Evolutionary conservation across 2,113 vertebrate genomes (phyloP).

Genomic region (Prunella himalayana): DNA sequence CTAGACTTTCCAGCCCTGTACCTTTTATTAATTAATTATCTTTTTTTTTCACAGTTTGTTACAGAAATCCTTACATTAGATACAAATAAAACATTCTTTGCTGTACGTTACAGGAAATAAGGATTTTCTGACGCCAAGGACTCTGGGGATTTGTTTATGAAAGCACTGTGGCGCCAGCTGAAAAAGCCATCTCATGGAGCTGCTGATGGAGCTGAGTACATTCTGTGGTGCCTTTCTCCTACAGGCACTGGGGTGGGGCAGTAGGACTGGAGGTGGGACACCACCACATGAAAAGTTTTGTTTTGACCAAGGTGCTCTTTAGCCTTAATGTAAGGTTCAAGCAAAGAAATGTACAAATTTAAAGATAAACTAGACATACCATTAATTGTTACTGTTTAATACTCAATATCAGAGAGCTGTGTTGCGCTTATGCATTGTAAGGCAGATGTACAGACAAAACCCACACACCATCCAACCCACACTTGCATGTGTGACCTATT

Average conservation of each 20-base stretch:
- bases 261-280: conserved; percentile 25
- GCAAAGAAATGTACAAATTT: neutral
- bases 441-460: conserved; percentile 5
- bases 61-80: conserved; percentile 53
- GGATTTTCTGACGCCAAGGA: conserved; percentile 7
- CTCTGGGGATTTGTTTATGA: neutral
- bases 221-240: conserved; percentile 37
- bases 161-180: neutral
- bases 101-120: conserved; percentile 37
- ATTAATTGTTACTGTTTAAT: neutral
- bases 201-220: conserved; percentile 34
- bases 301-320: conserved; percentile 42
- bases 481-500: neutral
- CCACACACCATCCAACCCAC: neutral
- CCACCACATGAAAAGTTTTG: neutral
- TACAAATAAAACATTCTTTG: conserved; percentile 59
- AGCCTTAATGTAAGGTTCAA: conserved; percentile 66
- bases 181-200: conserved; percentile 6
- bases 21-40: conserved; percentile 37
- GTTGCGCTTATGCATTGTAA: neutral
- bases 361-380: neutral
- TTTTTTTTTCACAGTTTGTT: conserved; percentile 53
- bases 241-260: neutral
- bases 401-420: neutral
- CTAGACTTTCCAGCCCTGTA: conserved; percentile 40